phyloP scores from a whole-genome alignment of 2,113 vertebrate species.

The Malaclemys terrapin region DNA sequence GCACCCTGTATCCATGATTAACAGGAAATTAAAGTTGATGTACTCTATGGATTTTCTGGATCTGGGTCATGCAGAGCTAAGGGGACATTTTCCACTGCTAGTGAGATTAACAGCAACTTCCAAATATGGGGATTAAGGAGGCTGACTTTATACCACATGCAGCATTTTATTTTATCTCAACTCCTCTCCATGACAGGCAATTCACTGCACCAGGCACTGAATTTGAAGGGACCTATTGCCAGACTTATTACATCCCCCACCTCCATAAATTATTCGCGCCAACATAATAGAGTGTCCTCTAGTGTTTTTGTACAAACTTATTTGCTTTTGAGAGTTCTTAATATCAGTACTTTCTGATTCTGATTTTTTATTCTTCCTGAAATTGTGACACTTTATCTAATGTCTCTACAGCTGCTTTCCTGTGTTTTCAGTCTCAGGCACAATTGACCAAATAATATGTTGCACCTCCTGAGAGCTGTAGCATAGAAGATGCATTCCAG shows the following conservation, averaged over 20 bases:
- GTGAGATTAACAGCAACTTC: constrained; percentile 48
- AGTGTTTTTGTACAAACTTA: not conserved
- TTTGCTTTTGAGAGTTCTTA: not conserved
- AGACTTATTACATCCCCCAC: not conserved
- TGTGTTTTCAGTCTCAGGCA: not conserved
- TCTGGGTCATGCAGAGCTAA: constrained; percentile 25
- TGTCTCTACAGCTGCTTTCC: not conserved
- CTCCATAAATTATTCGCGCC: not conserved
- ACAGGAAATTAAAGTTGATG: constrained; percentile 60
- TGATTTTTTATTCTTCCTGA: not conserved
- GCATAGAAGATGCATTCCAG: not conserved
- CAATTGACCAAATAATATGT: not conserved
- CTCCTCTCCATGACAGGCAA: not conserved
- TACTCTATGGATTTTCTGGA: constrained; percentile 53
- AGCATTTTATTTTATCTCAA: not conserved
- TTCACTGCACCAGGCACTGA: not conserved
- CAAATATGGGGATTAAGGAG: constrained; percentile 36
- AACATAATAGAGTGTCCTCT: not conserved
- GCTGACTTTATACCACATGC: not conserved
- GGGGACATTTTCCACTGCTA: constrained; percentile 12
- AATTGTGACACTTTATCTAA: not conserved
- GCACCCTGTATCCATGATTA: not conserved
- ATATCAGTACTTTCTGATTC: not conserved
- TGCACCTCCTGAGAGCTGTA: not conserved
- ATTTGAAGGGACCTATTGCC: not conserved